Evolutionary conservation across 2,113 vertebrate genomes (phyloP).

Genomic region (Etheostoma spectabile): DNA sequence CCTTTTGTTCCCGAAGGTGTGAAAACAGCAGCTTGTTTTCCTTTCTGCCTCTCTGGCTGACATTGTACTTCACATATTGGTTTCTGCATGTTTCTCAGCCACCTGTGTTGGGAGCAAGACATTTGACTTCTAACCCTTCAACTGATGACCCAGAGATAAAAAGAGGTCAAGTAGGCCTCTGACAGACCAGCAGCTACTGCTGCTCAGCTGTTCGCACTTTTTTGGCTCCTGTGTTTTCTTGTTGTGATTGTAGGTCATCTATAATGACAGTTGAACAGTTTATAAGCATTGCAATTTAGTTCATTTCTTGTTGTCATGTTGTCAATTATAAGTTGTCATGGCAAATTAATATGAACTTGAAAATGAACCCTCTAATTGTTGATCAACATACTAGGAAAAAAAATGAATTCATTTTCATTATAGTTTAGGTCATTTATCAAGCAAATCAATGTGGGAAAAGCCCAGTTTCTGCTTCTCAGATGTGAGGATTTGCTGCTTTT

Average conservation of each 20-base stretch:
- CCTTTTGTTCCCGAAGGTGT: neutral
- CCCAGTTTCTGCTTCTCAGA: neutral
- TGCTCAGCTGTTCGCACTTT: constrained; percentile 33
- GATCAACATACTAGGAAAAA: too few relatives aligned
- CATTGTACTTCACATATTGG: neutral
- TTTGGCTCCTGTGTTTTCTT: constrained; percentile 11
- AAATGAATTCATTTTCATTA: too few relatives aligned
- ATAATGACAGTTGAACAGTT: constrained; percentile 8
- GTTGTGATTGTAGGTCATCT: neutral
- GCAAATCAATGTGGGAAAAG: too few relatives aligned
- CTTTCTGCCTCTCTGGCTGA: neutral
- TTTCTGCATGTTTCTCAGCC: constrained; percentile 6
- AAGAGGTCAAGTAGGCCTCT: constrained; percentile 48
- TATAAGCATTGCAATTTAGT: too few relatives aligned
- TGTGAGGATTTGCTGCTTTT: neutral
- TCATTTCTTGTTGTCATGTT: too few relatives aligned
- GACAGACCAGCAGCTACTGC: constrained; percentile 36
- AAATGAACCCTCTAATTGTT: too few relatives aligned
- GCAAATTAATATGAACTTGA: neutral
- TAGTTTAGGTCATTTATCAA: too few relatives aligned
- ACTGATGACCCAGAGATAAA: constrained; percentile 54
- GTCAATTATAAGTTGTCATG: too few relatives aligned
- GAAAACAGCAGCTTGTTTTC: constrained; percentile 2
- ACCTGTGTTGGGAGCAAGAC: constrained; percentile 54
- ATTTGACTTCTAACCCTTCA: constrained; percentile 44